Base-by-base conservation (phyloP, 2,797 vertebrate species). In the Anguilla obscura region DNA sequence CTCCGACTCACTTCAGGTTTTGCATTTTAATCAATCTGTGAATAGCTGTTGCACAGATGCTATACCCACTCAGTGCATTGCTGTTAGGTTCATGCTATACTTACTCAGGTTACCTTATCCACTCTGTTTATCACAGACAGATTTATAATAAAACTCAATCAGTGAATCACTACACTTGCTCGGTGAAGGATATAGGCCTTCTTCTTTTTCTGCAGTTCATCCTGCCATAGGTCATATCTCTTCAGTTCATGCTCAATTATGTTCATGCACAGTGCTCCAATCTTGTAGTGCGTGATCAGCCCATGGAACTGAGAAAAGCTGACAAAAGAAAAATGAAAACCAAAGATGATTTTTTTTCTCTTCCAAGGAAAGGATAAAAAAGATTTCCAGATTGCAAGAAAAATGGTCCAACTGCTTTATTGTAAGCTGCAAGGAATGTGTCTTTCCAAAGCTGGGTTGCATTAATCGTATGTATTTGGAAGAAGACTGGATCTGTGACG, bases 221-320 rank as follows among this genome's bases (percentile, higher is more conserved):
- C 98, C 89, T 98, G 97, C 98, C 98, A 99, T 88, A 98, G 96
- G 89, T 98, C 97, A 9, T 96, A 97, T 91, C 97, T 97, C 96
- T 98, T 99, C 94, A 98, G 95, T 91, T 99, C 98, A 69, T 98
- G 97, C 90, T 99, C 98, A 60, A 98, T 97, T 90, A 99, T 98
- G 93, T 96, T 98, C 98, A 97, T 98, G 89, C 98, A 98, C 0
- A 99, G 95, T 33, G 98, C 97, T 87, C 98, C 98, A 24, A 98
- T 97, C 96, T 98, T 99, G 91, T 98, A 98, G 90, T 98, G 97
- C 50, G 97, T 97, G 91, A 99, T 97, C 90, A 98, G 95, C 83
- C 97, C 96, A 63, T 98, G 98, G 94, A 99, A 99, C 85, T 98
- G 97, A 90, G 97, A 97, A 96, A 98, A 99, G 90, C 98, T 99